Evolutionary conservation across 2,888 invertebrate species (phyloP).

Genomic region (Agriotes lineatus): DNA sequence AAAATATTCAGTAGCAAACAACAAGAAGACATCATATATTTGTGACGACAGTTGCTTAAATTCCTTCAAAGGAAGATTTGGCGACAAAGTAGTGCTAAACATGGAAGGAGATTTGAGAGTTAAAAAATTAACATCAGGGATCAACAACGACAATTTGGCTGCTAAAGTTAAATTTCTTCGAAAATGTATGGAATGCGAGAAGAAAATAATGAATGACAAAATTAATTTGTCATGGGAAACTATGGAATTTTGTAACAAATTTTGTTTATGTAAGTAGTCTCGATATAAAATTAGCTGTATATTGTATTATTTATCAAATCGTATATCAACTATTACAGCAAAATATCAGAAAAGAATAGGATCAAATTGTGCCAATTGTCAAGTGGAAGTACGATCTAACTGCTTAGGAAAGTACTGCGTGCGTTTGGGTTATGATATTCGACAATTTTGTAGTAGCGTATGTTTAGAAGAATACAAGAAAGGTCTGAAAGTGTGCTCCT

Average conservation of each 20-base stretch:
- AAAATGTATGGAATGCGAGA: conserved; percentile 68
- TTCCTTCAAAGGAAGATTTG: conserved; percentile 63
- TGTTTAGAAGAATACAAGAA: conserved; percentile 92
- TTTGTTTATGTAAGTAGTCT: conserved; percentile 75
- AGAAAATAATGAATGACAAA: conserved; percentile 69
- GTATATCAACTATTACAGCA: conserved; percentile 56
- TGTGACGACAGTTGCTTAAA: conserved; percentile 74
- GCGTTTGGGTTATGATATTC: conserved; percentile 90
- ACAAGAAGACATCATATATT: conserved; percentile 68
- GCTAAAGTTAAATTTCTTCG: conserved; percentile 54
- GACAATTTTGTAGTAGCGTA: conserved; percentile 90
- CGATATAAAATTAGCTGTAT: background rate
- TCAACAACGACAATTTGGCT: conserved; percentile 36
- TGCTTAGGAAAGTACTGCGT: conserved; percentile 94
- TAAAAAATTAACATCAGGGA: conserved; percentile 52
- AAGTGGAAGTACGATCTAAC: conserved; percentile 78
- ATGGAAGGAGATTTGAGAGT: conserved; percentile 61
- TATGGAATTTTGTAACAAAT: conserved; percentile 93
- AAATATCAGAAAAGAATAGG: conserved; percentile 83
- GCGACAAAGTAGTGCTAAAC: conserved; percentile 62
- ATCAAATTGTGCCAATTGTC: conserved; percentile 85
- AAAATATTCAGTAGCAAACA: conserved; percentile 63
- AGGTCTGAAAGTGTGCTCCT: conserved; percentile 90
- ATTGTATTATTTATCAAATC: too few relatives aligned
- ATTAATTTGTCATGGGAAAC: conserved; percentile 89